Conservation (phyloP, 2,113 vertebrate species). For the Motacilla tschutschensis region DNA sequence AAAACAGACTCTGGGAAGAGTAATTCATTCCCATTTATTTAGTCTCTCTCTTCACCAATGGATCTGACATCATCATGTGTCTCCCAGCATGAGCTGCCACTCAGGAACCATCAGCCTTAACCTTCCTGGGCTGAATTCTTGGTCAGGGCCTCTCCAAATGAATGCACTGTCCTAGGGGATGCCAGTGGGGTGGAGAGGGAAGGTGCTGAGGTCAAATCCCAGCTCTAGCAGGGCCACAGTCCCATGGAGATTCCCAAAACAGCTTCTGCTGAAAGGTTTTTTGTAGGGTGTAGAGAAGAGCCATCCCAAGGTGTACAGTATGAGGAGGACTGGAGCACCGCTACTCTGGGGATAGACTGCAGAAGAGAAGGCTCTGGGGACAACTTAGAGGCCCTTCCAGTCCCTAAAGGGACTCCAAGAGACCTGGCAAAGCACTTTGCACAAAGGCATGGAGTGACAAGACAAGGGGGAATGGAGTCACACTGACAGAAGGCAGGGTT, state of each 20-base stretch:
- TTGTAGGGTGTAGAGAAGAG: background rate
- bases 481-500: background rate
- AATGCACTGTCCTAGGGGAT: background rate
- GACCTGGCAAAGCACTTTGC: background rate
- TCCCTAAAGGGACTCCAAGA: background rate
- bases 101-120: background rate
- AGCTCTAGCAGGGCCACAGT: background rate
- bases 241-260: background rate
- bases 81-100: background rate
- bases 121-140: background rate
- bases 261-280: background rate
- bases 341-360: background rate
- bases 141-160: background rate
- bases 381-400: background rate
- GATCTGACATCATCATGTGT: background rate
- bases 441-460: background rate
- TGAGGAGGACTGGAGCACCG: background rate
- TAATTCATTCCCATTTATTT: background rate
- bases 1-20: background rate
- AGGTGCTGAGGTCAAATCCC: background rate
- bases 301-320: accelerated
- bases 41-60: background rate
- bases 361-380: background rate
- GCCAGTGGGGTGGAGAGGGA: background rate
- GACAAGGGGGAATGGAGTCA: background rate